Base-by-base conservation (phyloP, 1,140 invertebrate species). In the Stegodyphus mimosarum region DNA sequence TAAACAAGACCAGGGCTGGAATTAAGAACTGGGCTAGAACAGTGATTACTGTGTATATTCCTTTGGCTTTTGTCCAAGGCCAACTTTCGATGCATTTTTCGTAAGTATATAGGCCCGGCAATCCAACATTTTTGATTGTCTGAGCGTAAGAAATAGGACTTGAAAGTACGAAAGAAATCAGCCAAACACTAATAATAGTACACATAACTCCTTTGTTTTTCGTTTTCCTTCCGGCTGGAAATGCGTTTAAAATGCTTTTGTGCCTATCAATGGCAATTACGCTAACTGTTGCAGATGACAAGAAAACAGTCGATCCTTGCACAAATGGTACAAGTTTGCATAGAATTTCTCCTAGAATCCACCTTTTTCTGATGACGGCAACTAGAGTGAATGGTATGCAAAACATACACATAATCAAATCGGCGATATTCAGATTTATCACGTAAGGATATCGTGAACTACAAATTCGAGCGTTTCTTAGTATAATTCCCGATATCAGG, bases 201-300 rank as follows among this genome's bases (percentile, higher is more conserved):
- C 17, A n/a, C 33, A 77, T 63, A n/a, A 87, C 55, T 55, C 60
- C 63, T 17, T 76, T 74, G 13, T 74, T 70, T n/a, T 78, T n/a
- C 4, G n/a, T 72, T 77, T 64, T 55, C n/a, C 72, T 66, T 17
- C 86, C 87, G 88, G 87, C 90, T 88, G 88, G 90, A 90, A 6
- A 93, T 91, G 88, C 11, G 53, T 49, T 74, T n/a, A 75, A 18
- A 17, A 93, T 93, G 13, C 92, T 92, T 88, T 92, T 89, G 86
- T 91, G 93, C n/a, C 93, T 90, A 88, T 93, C 93, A 0, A 93
- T 88, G 4, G 93, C 93, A 33, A 93, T 93, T 17, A 92, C 92
- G 0, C 92, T 93, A 51, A 93, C 93, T 72, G 92, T 93, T 18
- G 92, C 92, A 6, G 92, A 92, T 0, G 92, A 92, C 7, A 93